Percentiles rank a stretch among this genome's conserved stretches.
phyloP scores from a whole-genome alignment of 1,140 invertebrate species.

The Mesaphorura yosii region DNA sequence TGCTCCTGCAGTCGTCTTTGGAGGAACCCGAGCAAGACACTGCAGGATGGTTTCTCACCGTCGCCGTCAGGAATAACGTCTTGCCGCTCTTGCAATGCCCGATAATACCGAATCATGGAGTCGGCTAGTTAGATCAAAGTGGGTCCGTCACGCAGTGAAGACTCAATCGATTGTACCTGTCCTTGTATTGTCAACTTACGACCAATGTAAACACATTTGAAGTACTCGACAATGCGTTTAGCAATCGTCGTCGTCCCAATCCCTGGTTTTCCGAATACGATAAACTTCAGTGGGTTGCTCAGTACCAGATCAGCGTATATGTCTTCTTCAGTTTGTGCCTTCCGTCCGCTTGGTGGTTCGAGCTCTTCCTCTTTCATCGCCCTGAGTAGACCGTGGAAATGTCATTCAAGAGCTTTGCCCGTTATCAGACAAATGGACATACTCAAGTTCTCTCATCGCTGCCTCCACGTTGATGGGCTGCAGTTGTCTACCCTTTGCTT shows the following conservation, averaged over 20 bases:
- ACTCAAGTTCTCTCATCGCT: slow-evolving; percentile 13
- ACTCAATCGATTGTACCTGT: no score
- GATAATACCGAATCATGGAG: slow-evolving; percentile 15
- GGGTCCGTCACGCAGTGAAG: no score
- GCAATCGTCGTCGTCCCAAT: slow-evolving; percentile 19
- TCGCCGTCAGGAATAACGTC: no score
- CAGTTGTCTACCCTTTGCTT: slow-evolving; percentile 15
- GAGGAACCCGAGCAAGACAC: slow-evolving; percentile 14
- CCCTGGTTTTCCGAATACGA: slow-evolving; percentile 25
- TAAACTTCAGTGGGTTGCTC: slow-evolving; percentile 9
- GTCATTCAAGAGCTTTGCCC: no score
- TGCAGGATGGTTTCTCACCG: no score
- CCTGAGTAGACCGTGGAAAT: no score
- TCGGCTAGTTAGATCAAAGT: slow-evolving; percentile 13
- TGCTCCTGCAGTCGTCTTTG: slow-evolving; percentile 11
- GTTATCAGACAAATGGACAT: no score
- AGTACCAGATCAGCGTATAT: slow-evolving; percentile 8
- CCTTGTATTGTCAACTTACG: slow-evolving; percentile 10
- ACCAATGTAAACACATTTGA: slow-evolving; percentile 18
- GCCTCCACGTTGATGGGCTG: slow-evolving; percentile 20
- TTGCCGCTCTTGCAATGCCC: background rate
- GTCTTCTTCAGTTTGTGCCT: slow-evolving; percentile 4
- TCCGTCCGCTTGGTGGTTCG: background rate
- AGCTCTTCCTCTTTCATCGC: no score
- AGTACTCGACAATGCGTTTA: slow-evolving; percentile 15